Percentiles rank a stretch among this genome's conserved stretches.
phyloP scores from a whole-genome alignment of 1,140 invertebrate species.

The Zaprionus lachaisei region DNA sequence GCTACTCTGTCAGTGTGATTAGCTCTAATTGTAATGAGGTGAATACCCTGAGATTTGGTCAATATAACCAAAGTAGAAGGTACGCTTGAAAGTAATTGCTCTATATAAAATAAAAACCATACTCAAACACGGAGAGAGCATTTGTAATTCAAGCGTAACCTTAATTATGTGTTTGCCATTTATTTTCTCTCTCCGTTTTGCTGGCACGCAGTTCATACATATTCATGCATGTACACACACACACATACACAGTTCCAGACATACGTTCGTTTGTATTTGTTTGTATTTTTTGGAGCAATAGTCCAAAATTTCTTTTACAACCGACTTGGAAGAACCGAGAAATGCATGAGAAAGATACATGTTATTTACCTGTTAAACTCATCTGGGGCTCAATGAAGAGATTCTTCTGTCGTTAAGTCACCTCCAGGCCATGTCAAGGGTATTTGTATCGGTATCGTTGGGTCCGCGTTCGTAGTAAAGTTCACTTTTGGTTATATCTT shows the following conservation, averaged over 20 bases:
- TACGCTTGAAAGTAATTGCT: not conserved
- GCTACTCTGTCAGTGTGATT: not conserved
- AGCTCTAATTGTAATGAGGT: not conserved
- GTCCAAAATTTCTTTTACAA: conserved; percentile 26
- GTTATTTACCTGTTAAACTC: conserved; percentile 15
- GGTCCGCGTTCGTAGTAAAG: conserved; percentile 36
- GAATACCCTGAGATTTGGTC: not conserved
- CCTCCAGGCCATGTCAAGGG: conserved; percentile 43
- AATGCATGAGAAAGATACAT: conserved; percentile 5
- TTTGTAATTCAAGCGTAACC: conserved; percentile 25
- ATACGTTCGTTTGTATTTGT: not conserved
- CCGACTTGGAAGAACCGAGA: conserved; percentile 3
- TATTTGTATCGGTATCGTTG: conserved; percentile 20
- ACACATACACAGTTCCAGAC: no score
- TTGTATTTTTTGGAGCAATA: conserved; percentile 11
- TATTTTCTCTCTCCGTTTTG: conserved; percentile 14
- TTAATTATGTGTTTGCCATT: conserved; percentile 19
- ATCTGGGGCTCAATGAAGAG: conserved; percentile 11
- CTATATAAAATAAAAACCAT: not conserved
- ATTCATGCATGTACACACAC: not conserved
- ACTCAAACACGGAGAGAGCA: conserved; percentile 5
- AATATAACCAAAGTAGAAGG: not conserved
- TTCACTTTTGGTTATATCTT: conserved; percentile 54
- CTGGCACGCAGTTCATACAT: not conserved
- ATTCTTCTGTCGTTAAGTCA: conserved; percentile 10